phyloP scores from a whole-genome alignment of 2,888 invertebrate species.

The Mimachlamys varia region DNA sequence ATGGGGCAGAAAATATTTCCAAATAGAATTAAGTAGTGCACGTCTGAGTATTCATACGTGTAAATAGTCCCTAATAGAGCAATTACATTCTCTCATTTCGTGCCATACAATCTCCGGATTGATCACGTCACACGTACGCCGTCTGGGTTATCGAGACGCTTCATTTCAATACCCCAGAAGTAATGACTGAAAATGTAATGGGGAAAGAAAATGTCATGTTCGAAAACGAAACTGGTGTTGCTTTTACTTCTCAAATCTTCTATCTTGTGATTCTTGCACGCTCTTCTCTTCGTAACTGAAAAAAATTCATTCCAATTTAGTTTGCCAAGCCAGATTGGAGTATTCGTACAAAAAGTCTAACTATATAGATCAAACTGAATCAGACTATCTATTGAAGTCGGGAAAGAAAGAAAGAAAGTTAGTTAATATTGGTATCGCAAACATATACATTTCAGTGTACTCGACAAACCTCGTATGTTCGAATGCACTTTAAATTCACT shows the following conservation, averaged over 20 bases:
- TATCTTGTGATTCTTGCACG: background rate
- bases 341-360: too few relatives aligned
- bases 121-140: background rate
- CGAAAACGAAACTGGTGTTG: background rate
- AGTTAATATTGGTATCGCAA: too few relatives aligned
- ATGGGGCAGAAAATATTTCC: background rate
- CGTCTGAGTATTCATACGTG: conserved; percentile 25
- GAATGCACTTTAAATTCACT: too few relatives aligned
- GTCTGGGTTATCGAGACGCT: background rate
- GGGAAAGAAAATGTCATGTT: background rate
- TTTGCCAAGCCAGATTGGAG: too few relatives aligned
- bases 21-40: conserved; percentile 28
- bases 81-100: background rate
- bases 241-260: background rate
- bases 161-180: background rate
- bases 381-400: too few relatives aligned
- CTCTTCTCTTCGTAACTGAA: background rate
- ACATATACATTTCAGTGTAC: too few relatives aligned
- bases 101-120: background rate
- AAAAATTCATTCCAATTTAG: too few relatives aligned
- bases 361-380: too few relatives aligned
- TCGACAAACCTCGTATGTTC: too few relatives aligned
- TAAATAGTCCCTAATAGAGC: background rate
- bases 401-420: too few relatives aligned
- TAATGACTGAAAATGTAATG: background rate